Base-by-base conservation (phyloP, 2,797 vertebrate species). In the Parauchenoglanis punctatus region DNA sequence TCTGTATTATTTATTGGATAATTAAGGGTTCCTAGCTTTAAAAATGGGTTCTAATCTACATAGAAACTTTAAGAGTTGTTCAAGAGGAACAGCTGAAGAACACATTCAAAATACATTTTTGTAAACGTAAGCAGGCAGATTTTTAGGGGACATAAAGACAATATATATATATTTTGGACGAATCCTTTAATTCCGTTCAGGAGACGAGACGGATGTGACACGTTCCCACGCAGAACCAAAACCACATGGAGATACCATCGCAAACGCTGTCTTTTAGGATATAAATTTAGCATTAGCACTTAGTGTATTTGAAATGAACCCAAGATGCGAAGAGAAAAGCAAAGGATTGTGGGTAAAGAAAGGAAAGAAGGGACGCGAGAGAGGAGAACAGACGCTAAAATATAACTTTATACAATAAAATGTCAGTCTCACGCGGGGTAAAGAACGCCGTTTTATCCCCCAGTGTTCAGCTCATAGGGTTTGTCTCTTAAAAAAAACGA, bases 391-490 rank as follows among this genome's bases (percentile, higher is more conserved):
- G 44, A 54, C 65, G 82, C 3, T 0, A 4, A 15, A 83, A 89
- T 89, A 91, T 87, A 94, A 91, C 90, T 93, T 92, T 58, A 78
- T 77, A 91, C 59, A 92, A 93, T 94, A 93, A 95, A 94, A 94
- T 92, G 94, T 93, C 93, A 91, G 93, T 91, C 91, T 91, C 91
- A 92, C 12, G 73, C 44, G 8, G 75, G 31, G 77, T 59, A 59
- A 80, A 40, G 77, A 40, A 40, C 20, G 93, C 92, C 95, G 80
- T 44, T 84, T 88, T 92, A 96, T 97, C 93, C 93, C 95, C 95
- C 94, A 93, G 92, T 84, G 95, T 59, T 93, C 91, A 95, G 96
- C 96, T 95, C 95, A 92, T 95, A 96, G 97, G 97, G 96, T 97
- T 97, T 97, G 97, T 96, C 94, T 90, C 88, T 92, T 94, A 75